phyloP scores from a whole-genome alignment of 2,113 vertebrate genomes.

The mouse (Mus musculus) region DNA sequence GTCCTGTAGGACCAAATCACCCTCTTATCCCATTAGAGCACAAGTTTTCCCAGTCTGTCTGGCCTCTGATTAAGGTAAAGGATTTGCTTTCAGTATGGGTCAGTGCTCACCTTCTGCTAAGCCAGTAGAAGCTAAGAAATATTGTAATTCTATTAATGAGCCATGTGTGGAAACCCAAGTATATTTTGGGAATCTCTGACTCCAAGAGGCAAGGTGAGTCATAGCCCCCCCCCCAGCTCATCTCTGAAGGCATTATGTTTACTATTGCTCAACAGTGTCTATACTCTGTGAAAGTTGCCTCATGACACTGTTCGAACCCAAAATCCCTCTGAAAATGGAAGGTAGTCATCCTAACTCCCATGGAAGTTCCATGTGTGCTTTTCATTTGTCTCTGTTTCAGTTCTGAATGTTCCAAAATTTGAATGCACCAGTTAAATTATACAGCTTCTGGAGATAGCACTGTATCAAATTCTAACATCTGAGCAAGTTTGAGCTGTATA shows the following conservation, averaged over 20 bases:
- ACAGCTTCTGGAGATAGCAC: not conserved
- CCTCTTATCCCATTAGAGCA: fast-evolving
- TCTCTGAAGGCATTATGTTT: not conserved
- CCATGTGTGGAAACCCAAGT: fast-evolving
- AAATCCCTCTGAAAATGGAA: not conserved
- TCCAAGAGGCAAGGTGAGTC: not conserved
- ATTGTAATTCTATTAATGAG: not conserved
- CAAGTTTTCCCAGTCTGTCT: not conserved
- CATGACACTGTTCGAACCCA: not conserved
- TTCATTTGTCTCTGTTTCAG: not conserved
- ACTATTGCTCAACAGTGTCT: not conserved
- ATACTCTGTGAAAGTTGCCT: not conserved
- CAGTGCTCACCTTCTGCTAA: not conserved
- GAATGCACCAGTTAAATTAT: not conserved
- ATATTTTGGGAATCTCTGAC: not conserved
- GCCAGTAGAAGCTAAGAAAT: not conserved
- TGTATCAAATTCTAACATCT: not conserved
- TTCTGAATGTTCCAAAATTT: not conserved
- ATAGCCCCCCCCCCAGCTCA: not conserved
- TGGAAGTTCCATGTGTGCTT: not conserved
- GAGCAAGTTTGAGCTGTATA: not conserved
- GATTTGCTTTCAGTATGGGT: not conserved
- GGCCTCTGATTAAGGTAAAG: not conserved
- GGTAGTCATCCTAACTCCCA: not conserved
- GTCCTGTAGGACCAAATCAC: too few species aligned